A percentile compares a stretch with the other conserved stretches of the same genome.
These are phyloP conservation scores for Sesamia nonagrioides DNA, from an alignment of 1,140 invertebrate species.

Conservation along the genomic window DNA sequence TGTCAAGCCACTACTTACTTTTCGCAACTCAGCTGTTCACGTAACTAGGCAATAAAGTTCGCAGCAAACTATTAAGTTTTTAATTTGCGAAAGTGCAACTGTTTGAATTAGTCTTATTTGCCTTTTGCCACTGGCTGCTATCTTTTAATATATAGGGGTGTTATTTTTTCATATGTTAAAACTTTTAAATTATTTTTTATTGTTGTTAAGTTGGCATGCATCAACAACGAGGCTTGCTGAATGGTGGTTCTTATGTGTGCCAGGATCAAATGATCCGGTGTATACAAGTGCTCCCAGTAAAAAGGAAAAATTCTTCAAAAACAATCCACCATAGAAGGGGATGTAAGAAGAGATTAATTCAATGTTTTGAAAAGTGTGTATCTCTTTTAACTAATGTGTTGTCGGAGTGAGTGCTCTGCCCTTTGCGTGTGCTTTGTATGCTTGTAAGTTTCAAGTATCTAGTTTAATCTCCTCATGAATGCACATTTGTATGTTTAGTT, in stretches of 20 bases:
- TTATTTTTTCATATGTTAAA: constrained; percentile 36
- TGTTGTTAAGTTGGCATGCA: constrained; percentile 72
- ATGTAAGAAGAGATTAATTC: constrained; percentile 64
- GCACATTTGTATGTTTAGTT: too few species aligned
- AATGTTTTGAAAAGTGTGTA: constrained; percentile 60
- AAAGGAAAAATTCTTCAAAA: constrained; percentile 55
- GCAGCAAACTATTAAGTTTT: constrained; percentile 34
- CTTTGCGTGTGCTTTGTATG: constrained; percentile 19
- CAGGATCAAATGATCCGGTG: constrained; percentile 62
- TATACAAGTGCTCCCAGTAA: constrained; percentile 64
- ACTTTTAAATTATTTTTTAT: constrained; percentile 62
- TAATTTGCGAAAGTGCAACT: constrained; percentile 17
- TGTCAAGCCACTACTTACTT: constrained; percentile 25
- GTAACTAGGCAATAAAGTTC: constrained; percentile 50
- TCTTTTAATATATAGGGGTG: constrained; percentile 38
- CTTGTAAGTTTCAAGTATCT: not conserved
- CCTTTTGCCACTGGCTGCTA: constrained; percentile 32
- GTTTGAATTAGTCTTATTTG: not conserved
- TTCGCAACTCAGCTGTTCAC: constrained; percentile 57
- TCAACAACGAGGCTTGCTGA: constrained; percentile 62
- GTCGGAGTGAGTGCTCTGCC: constrained; percentile 64
- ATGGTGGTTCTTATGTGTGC: constrained; percentile 66
- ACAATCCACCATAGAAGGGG: constrained; percentile 52
- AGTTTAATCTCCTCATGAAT: not conserved
- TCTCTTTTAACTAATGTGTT: constrained; percentile 58